Evolutionary conservation across 2,797 vertebrate species (phyloP), one percentile per base, ranked within the genome.

Genomic region (Leptoclinus maculatus): DNA sequence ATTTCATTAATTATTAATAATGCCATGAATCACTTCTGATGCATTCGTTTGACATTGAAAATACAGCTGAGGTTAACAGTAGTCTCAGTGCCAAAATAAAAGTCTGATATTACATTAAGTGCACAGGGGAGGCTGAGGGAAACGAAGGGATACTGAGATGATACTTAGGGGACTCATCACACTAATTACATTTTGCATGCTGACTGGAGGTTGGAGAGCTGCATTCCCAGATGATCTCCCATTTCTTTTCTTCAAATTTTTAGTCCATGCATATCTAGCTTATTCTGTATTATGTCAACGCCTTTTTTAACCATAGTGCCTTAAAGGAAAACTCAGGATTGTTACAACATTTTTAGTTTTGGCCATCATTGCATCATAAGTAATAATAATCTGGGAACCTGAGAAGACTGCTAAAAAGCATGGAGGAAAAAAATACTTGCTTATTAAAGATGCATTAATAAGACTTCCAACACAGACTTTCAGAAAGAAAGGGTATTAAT

Each of bases 141-240:
- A 73, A 79, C 67, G 53, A 73, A 78, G 66, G 79, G 68, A 85
- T 79, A 38, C 71, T 58, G 68, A 38, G 72, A 82, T 59, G 82
- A 83, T 82, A 66, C 85, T 77, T 79, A 3, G 39, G 84, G 80
- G 83, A 89, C 87, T 84, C 83, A 85, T 92, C 75, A 80, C 76
- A 39, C 84, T 95, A 93, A 93, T 94, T 94, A 90, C 87, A 91
- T 91, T 87, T 82, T 83, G 68, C 79, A 80, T 83, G 82, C 88
- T 90, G 89, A 87, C 80, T 87, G 82, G 70, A 84, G 88, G 87
- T 85, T 84, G 71, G 74, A 90, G 86, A 82, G 81, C 87, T 69
- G 67, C 39, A 60, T 81, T 85, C 83, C 88, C 90, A 78, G 62
- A 78, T 82, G 89, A 79, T 56, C 49, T 11, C 72, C 69, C 67